Percentiles rank a stretch among this genome's conserved stretches.
Conservation (phyloP, 2,113 vertebrate genomes). For the Canis aureus region DNA sequence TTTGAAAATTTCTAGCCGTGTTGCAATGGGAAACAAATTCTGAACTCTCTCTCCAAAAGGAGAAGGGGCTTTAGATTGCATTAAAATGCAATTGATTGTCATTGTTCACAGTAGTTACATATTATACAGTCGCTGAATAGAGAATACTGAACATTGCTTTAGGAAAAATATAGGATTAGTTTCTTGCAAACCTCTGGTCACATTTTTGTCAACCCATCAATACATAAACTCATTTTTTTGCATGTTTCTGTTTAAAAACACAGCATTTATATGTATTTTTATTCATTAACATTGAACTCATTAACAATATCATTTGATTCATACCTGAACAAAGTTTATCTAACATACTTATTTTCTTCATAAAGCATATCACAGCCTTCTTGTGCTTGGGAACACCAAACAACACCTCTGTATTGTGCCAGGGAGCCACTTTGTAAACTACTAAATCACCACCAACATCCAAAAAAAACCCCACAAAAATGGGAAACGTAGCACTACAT, state of each 20-base stretch:
- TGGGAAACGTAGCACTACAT: neutral
- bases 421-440: neutral
- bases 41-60: neutral
- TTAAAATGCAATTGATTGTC: neutral
- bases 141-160: neutral
- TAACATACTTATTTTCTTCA: neutral
- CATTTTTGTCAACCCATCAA: neutral
- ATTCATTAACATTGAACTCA: neutral
- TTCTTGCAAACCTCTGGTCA: neutral
- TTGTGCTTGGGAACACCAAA: neutral
- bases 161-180: neutral
- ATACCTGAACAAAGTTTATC: neutral
- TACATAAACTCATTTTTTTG: neutral
- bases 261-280: neutral
- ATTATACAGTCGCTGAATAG: neutral
- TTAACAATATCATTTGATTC: neutral
- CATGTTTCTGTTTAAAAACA: neutral
- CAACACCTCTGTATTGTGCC: neutral
- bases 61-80: neutral
- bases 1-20: neutral
- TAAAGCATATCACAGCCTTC: neutral
- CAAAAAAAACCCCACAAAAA: neutral
- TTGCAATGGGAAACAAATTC: neutral
- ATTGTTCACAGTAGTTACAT: neutral
- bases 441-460: neutral